A percentile compares a stretch with the other conserved stretches of the same genome.
Evolutionary conservation across 2,113 vertebrate genomes (phyloP).

Genomic region (Eptesicus fuscus): DNA sequence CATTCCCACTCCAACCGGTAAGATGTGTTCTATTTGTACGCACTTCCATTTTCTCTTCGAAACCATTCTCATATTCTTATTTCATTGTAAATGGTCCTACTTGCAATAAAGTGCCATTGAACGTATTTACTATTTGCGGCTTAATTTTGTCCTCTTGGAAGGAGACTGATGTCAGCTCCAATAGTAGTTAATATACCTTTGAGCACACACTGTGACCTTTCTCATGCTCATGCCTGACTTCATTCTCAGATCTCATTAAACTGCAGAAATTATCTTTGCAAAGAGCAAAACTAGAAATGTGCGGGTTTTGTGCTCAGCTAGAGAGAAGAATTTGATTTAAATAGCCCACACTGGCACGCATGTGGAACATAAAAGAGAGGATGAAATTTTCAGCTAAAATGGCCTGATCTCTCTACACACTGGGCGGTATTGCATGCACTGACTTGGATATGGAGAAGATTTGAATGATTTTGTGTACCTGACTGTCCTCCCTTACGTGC

Average conservation of each 20-base stretch:
- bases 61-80: constrained; percentile 82
- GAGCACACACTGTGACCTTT: constrained; percentile 86
- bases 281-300: constrained; percentile 84
- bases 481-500: neutral
- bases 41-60: constrained; percentile 82
- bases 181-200: constrained; percentile 84
- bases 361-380: constrained; percentile 55
- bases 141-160: constrained; percentile 85
- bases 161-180: constrained; percentile 76
- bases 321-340: constrained; percentile 81
- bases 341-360: constrained; percentile 57
- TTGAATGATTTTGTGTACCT: neutral
- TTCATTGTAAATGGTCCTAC: constrained; percentile 84
- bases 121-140: constrained; percentile 86
- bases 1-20: constrained; percentile 74
- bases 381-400: constrained; percentile 2
- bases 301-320: constrained; percentile 77
- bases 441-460: neutral
- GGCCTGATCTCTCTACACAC: neutral
- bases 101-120: constrained; percentile 82
- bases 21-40: constrained; percentile 81
- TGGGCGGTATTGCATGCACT: neutral
- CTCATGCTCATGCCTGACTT: constrained; percentile 86
- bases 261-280: constrained; percentile 84
- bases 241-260: constrained; percentile 88